Percentiles rank a stretch among this genome's conserved stretches.
phyloP scores from a whole-genome alignment of 2,888 invertebrate genomes.

The Polymixis flavicincta region DNA sequence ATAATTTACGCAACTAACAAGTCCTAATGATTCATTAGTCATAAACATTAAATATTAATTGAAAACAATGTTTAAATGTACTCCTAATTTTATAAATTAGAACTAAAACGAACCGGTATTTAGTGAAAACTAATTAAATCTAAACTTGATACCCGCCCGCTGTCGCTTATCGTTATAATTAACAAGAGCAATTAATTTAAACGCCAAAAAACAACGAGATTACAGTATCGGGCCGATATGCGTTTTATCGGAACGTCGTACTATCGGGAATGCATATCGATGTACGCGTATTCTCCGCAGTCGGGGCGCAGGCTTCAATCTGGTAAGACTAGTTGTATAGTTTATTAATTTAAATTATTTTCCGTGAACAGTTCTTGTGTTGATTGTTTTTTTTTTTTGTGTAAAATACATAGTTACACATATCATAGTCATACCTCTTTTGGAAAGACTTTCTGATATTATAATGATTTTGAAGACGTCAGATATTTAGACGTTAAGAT shows the following conservation, averaged over 20 bases:
- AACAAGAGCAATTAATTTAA: slow-evolving; percentile 45
- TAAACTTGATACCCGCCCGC: slow-evolving; percentile 13
- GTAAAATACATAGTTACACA: not conserved
- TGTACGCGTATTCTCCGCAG: slow-evolving; percentile 12
- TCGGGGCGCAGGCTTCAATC: slow-evolving; percentile 29
- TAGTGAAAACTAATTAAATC: slow-evolving; percentile 15
- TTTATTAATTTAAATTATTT: not conserved
- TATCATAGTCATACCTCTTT: not conserved
- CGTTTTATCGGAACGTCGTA: slow-evolving; percentile 11
- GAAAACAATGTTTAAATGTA: not conserved
- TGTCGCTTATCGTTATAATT: slow-evolving; percentile 32
- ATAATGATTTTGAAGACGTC: not conserved
- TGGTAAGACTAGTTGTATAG: slow-evolving; percentile 40
- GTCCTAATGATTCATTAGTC: slow-evolving; percentile 30
- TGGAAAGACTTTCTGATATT: not conserved
- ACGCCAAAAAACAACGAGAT: slow-evolving; percentile 44
- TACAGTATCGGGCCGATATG: slow-evolving; percentile 39
- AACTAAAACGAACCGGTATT: not conserved
- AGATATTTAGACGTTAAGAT: not conserved
- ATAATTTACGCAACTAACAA: not conserved
- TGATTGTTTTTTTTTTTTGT: not conserved
- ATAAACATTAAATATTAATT: not conserved
- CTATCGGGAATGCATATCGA: slow-evolving; percentile 22
- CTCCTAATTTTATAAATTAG: slow-evolving; percentile 15
- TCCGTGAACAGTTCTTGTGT: not conserved